These are phyloP conservation scores for Diorhabda carinulata DNA, from an alignment of 1,140 invertebrate species.

Conservation along the genomic window DNA sequence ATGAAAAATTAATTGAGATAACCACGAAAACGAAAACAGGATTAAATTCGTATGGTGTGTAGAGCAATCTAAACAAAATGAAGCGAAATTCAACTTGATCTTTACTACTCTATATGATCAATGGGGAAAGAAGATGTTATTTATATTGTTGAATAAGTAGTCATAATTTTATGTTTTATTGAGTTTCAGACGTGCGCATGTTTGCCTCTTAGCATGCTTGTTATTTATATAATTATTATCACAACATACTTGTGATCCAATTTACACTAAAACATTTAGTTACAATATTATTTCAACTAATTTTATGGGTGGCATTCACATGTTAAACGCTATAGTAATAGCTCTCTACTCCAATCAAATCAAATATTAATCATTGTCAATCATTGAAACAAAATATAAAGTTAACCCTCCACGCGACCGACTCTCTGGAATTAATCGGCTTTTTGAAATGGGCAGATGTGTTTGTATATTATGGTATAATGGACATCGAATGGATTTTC, in stretches of 20 bases:
- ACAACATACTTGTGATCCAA: background rate
- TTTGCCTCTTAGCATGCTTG: too few species aligned
- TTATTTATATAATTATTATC: too few species aligned
- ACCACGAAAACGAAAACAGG: too few species aligned
- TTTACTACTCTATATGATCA: too few species aligned
- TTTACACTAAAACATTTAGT: background rate
- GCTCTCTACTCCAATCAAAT: background rate
- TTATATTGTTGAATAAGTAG: too few species aligned
- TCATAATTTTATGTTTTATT: too few species aligned
- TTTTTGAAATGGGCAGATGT: background rate
- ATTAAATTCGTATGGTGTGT: too few species aligned
- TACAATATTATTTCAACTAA: background rate
- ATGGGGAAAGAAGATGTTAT: too few species aligned
- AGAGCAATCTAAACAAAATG: too few species aligned
- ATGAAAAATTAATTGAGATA: too few species aligned
- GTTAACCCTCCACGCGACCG: slow-evolving; percentile 1
- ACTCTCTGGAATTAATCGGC: background rate
- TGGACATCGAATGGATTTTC: background rate
- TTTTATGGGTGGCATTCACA: background rate
- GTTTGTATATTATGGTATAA: background rate
- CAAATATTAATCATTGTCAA: background rate
- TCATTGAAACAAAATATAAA: slow-evolving; percentile 1
- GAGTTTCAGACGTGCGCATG: too few species aligned
- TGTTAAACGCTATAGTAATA: background rate
- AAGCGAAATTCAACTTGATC: too few species aligned